Percentiles rank a stretch among this genome's conserved stretches.
These are phyloP conservation scores for Uropsilus gracilis DNA, from an alignment of 2,113 vertebrate genomes.

Conservation along the genomic window DNA sequence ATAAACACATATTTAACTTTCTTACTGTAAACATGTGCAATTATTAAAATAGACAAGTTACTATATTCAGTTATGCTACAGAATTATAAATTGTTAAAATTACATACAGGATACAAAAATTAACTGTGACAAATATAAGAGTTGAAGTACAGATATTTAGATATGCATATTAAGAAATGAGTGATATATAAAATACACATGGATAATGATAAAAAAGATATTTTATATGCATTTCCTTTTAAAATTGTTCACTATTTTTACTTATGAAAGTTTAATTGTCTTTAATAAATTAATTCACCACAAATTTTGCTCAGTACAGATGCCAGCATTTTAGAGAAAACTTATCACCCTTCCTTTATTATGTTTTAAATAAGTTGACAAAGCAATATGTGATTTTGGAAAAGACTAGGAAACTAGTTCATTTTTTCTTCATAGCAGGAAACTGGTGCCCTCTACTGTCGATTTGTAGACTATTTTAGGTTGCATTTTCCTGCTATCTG, in stretches of 20 bases:
- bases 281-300: not conserved
- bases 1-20: not conserved
- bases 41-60: not conserved
- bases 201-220: not conserved
- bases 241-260: not conserved
- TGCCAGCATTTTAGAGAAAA: not conserved
- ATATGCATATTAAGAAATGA: not conserved
- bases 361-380: slow-evolving; percentile 45
- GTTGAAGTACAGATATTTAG: not conserved
- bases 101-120: not conserved
- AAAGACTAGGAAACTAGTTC: not conserved
- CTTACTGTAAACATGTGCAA: not conserved
- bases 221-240: not conserved
- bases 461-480: slow-evolving; percentile 28
- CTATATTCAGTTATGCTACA: not conserved
- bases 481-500: not conserved
- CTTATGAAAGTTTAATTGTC: not conserved
- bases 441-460: slow-evolving; percentile 87
- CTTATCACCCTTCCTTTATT: not conserved
- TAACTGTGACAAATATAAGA: not conserved
- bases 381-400: slow-evolving; percentile 42
- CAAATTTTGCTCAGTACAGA: not conserved
- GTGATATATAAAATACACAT: not conserved
- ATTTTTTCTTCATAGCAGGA: slow-evolving; percentile 72
- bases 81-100: slow-evolving; percentile 1